Conservation (phyloP, 2,888 invertebrate species). For the Ashinkailepas kermadecensis region DNA sequence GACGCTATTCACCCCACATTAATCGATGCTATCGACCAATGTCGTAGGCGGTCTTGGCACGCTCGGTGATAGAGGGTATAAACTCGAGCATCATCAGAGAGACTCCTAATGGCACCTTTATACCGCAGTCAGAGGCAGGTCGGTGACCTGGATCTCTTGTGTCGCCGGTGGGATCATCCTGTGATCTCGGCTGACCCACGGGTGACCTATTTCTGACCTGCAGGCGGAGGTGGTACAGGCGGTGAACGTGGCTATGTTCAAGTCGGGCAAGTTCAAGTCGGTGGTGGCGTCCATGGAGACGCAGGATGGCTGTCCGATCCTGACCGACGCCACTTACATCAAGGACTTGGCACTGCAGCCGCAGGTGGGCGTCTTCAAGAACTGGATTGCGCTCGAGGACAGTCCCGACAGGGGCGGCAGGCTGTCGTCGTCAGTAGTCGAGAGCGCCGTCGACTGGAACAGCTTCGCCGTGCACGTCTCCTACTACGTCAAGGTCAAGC, state of each 20-base stretch:
- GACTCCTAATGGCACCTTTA: too few relatives aligned
- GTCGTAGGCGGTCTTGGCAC: too few relatives aligned
- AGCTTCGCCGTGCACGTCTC: conserved; percentile 86
- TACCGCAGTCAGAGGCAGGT: too few relatives aligned
- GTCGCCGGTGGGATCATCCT: too few relatives aligned
- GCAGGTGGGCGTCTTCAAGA: conserved; percentile 70
- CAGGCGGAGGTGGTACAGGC: conserved; percentile 79
- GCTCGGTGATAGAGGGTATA: too few relatives aligned
- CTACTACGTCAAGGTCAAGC: conserved; percentile 68
- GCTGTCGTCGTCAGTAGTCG: conserved; percentile 47
- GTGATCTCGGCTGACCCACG: too few relatives aligned
- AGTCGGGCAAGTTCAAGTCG: conserved; percentile 88
- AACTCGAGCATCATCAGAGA: too few relatives aligned
- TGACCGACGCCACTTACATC: conserved; percentile 54
- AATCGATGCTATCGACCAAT: too few relatives aligned
- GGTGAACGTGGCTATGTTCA: conserved; percentile 91
- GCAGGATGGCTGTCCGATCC: conserved; percentile 56
- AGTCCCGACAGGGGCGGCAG: conserved; percentile 57
- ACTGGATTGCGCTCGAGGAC: conserved; percentile 86
- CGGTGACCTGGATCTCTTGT: too few relatives aligned
- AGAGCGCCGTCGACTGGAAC: conserved; percentile 54
- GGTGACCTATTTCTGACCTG: conserved; percentile 30
- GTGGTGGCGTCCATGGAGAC: conserved; percentile 60
- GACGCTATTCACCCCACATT: too few relatives aligned
- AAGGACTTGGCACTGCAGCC: conserved; percentile 61